Evolutionary conservation across 2,113 vertebrate genomes (phyloP), one percentile per base, ranked within the genome.

Genomic region (Elaphurus davidianus): DNA sequence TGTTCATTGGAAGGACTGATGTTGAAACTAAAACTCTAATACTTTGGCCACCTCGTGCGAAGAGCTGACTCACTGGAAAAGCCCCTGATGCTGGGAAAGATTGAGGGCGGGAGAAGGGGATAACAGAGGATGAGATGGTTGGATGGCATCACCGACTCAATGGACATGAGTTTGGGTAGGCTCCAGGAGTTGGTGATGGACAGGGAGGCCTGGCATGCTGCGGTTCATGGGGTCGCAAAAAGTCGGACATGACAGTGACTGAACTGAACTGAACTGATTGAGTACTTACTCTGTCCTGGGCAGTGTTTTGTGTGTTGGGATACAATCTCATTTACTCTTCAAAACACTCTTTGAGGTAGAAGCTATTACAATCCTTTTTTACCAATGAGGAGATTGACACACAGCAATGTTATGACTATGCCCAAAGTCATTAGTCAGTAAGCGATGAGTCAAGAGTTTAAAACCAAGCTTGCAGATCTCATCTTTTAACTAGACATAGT

Each of bases 401-500:
- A 91, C 23, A 97, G 23, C 54, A 82, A 59, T 14, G 33, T 60
- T 96, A 84, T 43, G 28, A 52, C 8, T 90, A 57, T 86, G 54
- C 30, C 82, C 33, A 28, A 47, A 94, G 50, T 94, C 50, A 62
- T n/a, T n/a, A 57, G 60, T 93, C 27, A 85, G 67, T 87, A 95
- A 87, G 33, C 8, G 2, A 52, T 74, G 76, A 95, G 55, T 91
- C 21, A 36, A 67, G 59, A 92, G n/a, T 95, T 93, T 36, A 74
- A 93, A 98, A 87, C 52, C 74, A 94, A 91, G 86, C 30, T 93
- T 71, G 30, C 21, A 87, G 11, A 92, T 47, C 19, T 57, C 55
- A 54, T 90, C 87, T 97, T 79, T 94, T 90, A 96, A 94, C 25
- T 90, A 92, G 94, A 95, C 81, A 79, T 67, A 36, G 43, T 30